phyloP scores from a whole-genome alignment of 2,888 invertebrate species.

The Megamerina dolium region DNA sequence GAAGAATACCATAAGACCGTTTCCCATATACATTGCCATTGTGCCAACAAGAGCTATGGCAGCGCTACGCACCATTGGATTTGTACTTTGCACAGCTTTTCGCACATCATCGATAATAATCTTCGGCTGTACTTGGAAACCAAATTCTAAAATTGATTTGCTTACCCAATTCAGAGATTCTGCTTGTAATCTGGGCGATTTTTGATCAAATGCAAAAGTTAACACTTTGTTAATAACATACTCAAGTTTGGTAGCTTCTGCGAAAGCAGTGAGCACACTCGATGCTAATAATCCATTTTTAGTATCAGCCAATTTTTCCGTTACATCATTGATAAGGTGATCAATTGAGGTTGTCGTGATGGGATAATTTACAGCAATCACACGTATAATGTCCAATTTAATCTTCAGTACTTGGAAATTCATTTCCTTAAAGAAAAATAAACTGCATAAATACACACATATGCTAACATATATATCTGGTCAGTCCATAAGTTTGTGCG shows the following conservation, averaged over 20 bases:
- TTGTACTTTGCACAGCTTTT: slow-evolving; percentile 77
- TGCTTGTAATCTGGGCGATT: slow-evolving; percentile 85
- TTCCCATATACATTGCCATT: slow-evolving; percentile 76
- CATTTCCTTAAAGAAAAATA: slow-evolving; percentile 58
- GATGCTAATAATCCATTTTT: slow-evolving; percentile 66
- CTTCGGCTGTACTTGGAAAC: slow-evolving; percentile 71
- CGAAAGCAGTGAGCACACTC: slow-evolving; percentile 63
- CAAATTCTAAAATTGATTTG: slow-evolving; percentile 77
- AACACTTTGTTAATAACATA: slow-evolving; percentile 67
- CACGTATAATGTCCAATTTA: slow-evolving; percentile 71
- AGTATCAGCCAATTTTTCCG: slow-evolving; percentile 77
- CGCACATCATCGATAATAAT: slow-evolving; percentile 69
- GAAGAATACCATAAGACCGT: slow-evolving; percentile 65
- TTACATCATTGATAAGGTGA: slow-evolving; percentile 70
- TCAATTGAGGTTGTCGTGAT: slow-evolving; percentile 69
- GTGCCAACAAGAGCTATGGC: slow-evolving; percentile 61
- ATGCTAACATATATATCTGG: too few species aligned
- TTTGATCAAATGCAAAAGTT: slow-evolving; percentile 74
- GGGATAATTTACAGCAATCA: slow-evolving; percentile 68
- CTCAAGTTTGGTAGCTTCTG: slow-evolving; percentile 72
- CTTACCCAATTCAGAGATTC: slow-evolving; percentile 79
- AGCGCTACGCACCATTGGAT: slow-evolving; percentile 75
- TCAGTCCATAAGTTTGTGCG: too few species aligned
- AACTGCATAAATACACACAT: too few species aligned
- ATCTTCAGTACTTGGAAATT: slow-evolving; percentile 87